phyloP scores from a whole-genome alignment of 2,797 vertebrate genomes.

The Sebastes ruberrimus region DNA sequence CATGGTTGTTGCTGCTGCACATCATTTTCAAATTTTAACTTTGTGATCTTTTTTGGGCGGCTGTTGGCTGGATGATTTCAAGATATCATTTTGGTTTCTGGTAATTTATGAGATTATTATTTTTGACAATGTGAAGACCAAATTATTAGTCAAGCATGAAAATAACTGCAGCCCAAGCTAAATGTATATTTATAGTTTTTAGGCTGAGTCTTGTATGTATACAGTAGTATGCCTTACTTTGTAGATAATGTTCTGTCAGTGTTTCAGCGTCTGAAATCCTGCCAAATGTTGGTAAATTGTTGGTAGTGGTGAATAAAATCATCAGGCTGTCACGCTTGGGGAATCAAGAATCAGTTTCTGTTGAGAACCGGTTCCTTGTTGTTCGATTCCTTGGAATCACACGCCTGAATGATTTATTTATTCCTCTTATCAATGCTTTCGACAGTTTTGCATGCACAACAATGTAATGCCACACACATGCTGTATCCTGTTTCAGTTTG shows the following conservation, averaged over 20 bases:
- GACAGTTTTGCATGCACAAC: too few species aligned
- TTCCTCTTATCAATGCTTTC: too few species aligned
- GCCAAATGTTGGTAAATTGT: too few species aligned
- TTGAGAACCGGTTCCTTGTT: too few species aligned
- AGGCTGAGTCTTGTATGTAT: not conserved
- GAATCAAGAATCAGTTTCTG: too few species aligned
- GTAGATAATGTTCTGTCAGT: not conserved
- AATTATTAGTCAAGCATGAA: constrained; percentile 2
- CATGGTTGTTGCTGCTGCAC: not conserved
- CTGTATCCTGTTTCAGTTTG: too few species aligned
- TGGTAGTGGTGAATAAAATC: too few species aligned
- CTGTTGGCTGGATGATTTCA: not conserved
- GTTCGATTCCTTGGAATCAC: too few species aligned
- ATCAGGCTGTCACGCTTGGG: too few species aligned
- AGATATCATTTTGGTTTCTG: constrained; percentile 14
- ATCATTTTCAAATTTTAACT: not conserved
- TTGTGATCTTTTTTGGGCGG: not conserved
- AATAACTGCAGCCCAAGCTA: not conserved
- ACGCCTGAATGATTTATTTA: too few species aligned
- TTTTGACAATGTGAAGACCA: not conserved
- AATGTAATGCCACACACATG: too few species aligned
- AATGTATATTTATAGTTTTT: not conserved
- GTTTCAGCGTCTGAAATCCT: not conserved
- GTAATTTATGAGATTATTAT: constrained; percentile 1
- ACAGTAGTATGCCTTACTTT: not conserved